Percentiles rank a stretch among this genome's conserved stretches.
These are phyloP conservation scores for Tetramorium bicarinatum DNA, from an alignment of 2,888 invertebrate genomes.

Conservation along the genomic window DNA sequence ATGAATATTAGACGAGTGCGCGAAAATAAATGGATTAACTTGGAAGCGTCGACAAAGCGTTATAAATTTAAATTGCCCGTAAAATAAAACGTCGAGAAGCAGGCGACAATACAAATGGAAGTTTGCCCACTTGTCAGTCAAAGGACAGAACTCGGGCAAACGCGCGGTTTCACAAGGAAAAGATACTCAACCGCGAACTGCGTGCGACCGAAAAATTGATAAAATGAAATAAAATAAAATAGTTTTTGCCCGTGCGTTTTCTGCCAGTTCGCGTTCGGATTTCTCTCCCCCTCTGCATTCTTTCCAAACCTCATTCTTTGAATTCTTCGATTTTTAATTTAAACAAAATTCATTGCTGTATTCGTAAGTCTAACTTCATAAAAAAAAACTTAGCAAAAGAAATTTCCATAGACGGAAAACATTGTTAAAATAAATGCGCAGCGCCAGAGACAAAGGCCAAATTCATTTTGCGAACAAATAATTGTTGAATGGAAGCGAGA, in stretches of 20 bases:
- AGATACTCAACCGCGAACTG: slow-evolving; percentile 25
- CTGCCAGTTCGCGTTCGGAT: not conserved
- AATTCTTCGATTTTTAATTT: slow-evolving; percentile 13
- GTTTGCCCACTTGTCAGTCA: slow-evolving; percentile 50
- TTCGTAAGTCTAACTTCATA: not conserved
- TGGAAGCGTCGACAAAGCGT: not conserved
- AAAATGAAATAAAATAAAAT: slow-evolving; percentile 11
- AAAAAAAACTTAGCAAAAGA: slow-evolving; percentile 3
- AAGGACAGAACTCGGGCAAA: slow-evolving; percentile 18
- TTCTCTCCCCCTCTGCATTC: not conserved
- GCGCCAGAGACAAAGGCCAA: not conserved
- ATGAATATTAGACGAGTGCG: slow-evolving; percentile 10
- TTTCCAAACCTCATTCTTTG: not conserved
- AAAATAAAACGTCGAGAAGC: slow-evolving; percentile 38
- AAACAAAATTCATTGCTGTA: not conserved
- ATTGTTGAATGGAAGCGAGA: not conserved
- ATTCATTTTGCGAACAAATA: slow-evolving; percentile 7
- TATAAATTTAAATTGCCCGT: slow-evolving; percentile 34
- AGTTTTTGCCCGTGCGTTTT: not conserved
- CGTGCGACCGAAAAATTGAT: slow-evolving; percentile 12
- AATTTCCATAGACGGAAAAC: not conserved
- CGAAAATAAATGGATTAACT: slow-evolving; percentile 18
- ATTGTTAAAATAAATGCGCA: not conserved
- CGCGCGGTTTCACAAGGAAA: slow-evolving; percentile 35
- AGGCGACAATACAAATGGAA: slow-evolving; percentile 41